Conservation (phyloP, 2,888 invertebrate genomes). For the Rugalucina vietnamica region DNA sequence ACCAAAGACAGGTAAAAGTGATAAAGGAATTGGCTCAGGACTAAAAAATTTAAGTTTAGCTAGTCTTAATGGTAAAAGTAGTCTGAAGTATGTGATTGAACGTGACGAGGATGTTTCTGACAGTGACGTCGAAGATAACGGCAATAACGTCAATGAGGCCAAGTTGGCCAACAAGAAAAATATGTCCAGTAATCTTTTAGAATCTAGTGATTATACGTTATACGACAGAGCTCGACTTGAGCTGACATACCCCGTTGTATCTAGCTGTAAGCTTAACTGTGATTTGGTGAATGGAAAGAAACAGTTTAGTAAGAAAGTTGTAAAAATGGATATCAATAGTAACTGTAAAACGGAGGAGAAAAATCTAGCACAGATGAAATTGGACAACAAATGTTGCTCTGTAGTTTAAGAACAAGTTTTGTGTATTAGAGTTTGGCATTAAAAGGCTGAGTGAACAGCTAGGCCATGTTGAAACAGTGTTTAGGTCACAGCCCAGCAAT, state of each 20-base stretch:
- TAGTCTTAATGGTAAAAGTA: conserved; percentile 68
- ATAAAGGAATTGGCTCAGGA: conserved; percentile 68
- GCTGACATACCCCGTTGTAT: conserved; percentile 45
- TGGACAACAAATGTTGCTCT: conserved; percentile 79
- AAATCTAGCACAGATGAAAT: conserved; percentile 58
- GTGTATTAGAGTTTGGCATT: too few species aligned
- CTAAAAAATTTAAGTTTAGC: conserved; percentile 69
- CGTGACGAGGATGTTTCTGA: conserved; percentile 66
- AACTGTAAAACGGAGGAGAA: conserved; percentile 65
- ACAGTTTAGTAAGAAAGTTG: conserved; percentile 39
- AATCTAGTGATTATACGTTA: conserved; percentile 66
- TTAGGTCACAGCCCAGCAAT: too few species aligned
- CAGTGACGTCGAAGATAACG: conserved; percentile 65
- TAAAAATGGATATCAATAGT: conserved; percentile 74
- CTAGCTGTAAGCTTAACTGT: conserved; percentile 65
- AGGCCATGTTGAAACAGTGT: too few species aligned
- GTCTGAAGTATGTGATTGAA: conserved; percentile 74
- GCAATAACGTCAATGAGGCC: conserved; percentile 26
- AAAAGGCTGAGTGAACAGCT: too few species aligned
- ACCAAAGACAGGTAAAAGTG: conserved; percentile 57
- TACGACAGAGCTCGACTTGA: conserved; percentile 49
- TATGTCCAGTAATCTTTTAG: conserved; percentile 35
- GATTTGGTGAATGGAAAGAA: conserved; percentile 48
- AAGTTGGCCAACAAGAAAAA: conserved; percentile 37
- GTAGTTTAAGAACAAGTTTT: conserved; percentile 74